Conservation (phyloP, 1,140 invertebrate species). For the Papilio machaon region DNA sequence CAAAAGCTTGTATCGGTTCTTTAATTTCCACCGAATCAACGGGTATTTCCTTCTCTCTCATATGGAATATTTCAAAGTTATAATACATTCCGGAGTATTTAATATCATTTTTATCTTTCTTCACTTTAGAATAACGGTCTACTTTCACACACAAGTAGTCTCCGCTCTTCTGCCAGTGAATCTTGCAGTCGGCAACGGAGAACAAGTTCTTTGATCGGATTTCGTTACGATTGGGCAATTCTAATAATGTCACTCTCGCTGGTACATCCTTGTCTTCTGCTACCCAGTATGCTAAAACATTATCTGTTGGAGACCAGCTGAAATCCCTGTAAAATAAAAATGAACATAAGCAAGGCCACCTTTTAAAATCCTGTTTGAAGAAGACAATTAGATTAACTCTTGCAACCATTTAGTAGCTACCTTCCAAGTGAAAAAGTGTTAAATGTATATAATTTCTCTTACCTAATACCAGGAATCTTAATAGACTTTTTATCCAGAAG, state of each 20-base stretch:
- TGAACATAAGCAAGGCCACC: not conserved
- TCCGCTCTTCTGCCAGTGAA: slow-evolving; percentile 99
- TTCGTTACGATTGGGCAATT: slow-evolving; percentile 94
- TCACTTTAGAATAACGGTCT: slow-evolving; percentile 97
- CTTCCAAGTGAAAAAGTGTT: not conserved
- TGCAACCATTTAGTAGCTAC: too few relatives aligned
- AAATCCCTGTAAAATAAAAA: slow-evolving; percentile 87
- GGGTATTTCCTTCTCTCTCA: slow-evolving; percentile 98
- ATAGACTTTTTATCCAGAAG: slow-evolving; percentile 97
- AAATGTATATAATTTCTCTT: slow-evolving; percentile 27
- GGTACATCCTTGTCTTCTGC: slow-evolving; percentile 97
- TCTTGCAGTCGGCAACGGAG: slow-evolving; percentile 98
- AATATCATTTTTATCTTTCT: slow-evolving; percentile 93
- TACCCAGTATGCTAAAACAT: slow-evolving; percentile 99
- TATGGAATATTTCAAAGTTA: slow-evolving; percentile 99
- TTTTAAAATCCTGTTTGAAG: not conserved
- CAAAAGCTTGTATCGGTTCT: slow-evolving; percentile 96
- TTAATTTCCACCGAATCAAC: slow-evolving; percentile 98
- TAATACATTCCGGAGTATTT: slow-evolving; percentile 99
- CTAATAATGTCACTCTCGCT: slow-evolving; percentile 91
- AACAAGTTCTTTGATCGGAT: slow-evolving; percentile 98
- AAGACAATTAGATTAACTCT: not conserved
- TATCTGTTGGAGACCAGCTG: slow-evolving; percentile 98
- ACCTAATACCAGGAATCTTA: slow-evolving; percentile 93
- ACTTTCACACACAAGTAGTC: slow-evolving; percentile 99